Base-by-base conservation (phyloP, 2,113 vertebrate species). In the Vulpes ferrilata region DNA sequence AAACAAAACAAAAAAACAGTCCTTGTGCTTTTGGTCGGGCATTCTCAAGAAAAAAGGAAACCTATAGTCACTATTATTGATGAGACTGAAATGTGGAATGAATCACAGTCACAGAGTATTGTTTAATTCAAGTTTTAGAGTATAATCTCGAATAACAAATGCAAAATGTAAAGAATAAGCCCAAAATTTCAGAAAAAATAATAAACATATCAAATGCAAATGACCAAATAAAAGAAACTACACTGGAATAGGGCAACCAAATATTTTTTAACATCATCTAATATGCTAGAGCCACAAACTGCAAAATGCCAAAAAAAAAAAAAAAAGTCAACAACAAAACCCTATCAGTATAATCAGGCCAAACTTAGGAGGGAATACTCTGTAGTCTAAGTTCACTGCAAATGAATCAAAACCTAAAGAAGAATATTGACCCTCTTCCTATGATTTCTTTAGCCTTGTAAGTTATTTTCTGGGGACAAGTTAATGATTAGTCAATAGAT, bases 321-420 rank as follows among this genome's bases (percentile, higher is more conserved):
- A 43, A 51, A 51, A 27, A 64, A 43, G 43, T 43, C 38, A 48
- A 15, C 7, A 76, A 76, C 43, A 27, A 76, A 51, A 78, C 25
- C 38, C 27, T 60, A 17, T 62, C 9, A 35, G 27, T 19, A 95
- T 76, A 82, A 91, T 78, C 65, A 96, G 59, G 64, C 27, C 85
- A 71, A 35, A 84, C 12, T 89, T 5, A 22, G 30, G 7, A 73
- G 16, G 88, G 57, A 79, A 82, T 89, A 78, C 79, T 78, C n/a
- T 69, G 30, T 27, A 89, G 51, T 38, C 35, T 57, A 87, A 92
- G 30, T 82, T 85, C 59, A 96, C 43, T 92, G 43, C 7, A 60
- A 62, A 90, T 83, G 67, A 97, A 67, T 79, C n/a, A 62, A 86
- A 98, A 92, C 20, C 5, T 76, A 86, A 76, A 51, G 17, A 89